Evolutionary conservation across 2,113 vertebrate genomes (phyloP).

Genomic region (Crotalus tigris): DNA sequence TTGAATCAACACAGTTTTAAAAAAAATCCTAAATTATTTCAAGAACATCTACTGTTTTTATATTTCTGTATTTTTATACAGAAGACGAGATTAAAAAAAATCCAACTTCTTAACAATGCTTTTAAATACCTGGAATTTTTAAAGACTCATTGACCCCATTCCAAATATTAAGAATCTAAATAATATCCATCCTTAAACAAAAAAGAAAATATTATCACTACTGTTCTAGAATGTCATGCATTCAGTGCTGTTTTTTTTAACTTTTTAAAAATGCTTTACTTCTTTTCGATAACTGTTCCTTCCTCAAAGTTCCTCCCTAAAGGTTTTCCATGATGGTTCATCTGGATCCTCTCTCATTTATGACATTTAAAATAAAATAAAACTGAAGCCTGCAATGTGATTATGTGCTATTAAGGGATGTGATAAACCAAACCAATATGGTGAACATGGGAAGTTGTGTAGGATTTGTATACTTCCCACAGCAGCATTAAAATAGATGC

Average conservation of each 20-base stretch:
- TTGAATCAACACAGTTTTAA: neutral
- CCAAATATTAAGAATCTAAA: neutral
- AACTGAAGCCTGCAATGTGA: neutral
- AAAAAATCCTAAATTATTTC: neutral
- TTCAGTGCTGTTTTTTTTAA: neutral
- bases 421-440: neutral
- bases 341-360: neutral
- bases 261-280: slow-evolving; percentile 1
- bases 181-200: neutral
- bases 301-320: neutral
- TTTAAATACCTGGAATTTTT: neutral
- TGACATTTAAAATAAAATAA: neutral
- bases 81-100: neutral
- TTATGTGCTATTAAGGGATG: neutral
- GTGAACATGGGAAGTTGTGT: neutral
- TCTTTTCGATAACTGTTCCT: neutral
- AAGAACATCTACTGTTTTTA: neutral
- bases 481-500: neutral
- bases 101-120: neutral
- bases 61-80: neutral
- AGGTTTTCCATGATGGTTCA: neutral
- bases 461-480: neutral
- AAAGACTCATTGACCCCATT: neutral
- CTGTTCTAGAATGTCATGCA: neutral
- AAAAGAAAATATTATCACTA: neutral